Percentiles rank a stretch among this genome's conserved stretches.
Evolutionary conservation across 2,888 invertebrate species (phyloP).

Genomic region (Agriopis aurantiaria): DNA sequence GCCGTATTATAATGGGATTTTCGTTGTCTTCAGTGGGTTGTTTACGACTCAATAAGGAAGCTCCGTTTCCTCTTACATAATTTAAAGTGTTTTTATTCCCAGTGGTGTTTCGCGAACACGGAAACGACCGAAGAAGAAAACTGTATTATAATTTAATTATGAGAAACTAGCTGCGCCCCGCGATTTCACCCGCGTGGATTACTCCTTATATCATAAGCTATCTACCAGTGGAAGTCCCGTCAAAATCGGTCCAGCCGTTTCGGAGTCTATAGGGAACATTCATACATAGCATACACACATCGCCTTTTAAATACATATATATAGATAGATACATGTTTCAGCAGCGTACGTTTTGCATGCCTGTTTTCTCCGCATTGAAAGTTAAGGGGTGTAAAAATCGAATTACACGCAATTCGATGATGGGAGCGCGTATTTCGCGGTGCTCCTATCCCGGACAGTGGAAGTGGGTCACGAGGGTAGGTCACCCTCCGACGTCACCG

Average conservation of each 20-base stretch:
- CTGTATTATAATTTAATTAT: conserved; percentile 17
- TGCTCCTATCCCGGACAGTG: conserved; percentile 54
- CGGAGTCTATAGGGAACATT: background rate
- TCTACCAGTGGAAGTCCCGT: no score
- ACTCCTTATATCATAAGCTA: no score
- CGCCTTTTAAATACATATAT: no score
- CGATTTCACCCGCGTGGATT: no score
- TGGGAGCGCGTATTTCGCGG: conserved; percentile 54
- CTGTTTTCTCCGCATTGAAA: conserved; percentile 33
- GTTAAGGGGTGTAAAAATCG: conserved; percentile 48
- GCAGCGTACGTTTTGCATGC: conserved; percentile 23
- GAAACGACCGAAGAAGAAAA: conserved; percentile 22
- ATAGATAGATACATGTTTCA: conserved; percentile 9
- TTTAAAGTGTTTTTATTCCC: conserved; percentile 24
- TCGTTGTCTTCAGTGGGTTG: conserved; percentile 21
- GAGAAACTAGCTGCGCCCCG: background rate
- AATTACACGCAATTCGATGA: conserved; percentile 51
- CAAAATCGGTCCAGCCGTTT: no score
- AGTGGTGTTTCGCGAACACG: conserved; percentile 21
- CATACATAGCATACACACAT: no score
- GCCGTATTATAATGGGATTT: conserved; percentile 20
- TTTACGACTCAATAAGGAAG: conserved; percentile 28
- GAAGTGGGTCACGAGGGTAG: conserved; percentile 73
- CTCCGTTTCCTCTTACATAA: conserved; percentile 14
- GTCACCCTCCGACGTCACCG: conserved; percentile 41